phyloP scores from a whole-genome alignment of 2,113 vertebrate species.

The Ovis aries region DNA sequence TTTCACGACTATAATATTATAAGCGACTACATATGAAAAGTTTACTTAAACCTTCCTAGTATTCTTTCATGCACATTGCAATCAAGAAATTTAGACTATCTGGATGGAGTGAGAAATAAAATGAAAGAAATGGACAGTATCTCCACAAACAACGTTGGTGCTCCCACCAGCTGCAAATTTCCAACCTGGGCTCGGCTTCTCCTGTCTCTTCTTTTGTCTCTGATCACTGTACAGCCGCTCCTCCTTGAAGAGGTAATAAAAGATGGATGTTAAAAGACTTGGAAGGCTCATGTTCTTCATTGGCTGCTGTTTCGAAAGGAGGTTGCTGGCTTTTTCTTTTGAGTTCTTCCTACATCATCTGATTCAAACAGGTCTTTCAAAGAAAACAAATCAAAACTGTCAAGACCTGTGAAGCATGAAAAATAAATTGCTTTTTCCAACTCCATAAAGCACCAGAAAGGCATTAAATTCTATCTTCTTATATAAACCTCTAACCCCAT shows the following conservation, averaged over 20 bases:
- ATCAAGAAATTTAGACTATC: background rate
- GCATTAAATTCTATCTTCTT: slow-evolving; percentile 46
- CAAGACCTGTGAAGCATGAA: slow-evolving; percentile 53
- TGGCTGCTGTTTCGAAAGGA: slow-evolving; percentile 28
- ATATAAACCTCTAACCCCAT: slow-evolving; percentile 38
- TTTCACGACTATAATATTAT: slow-evolving; percentile 30
- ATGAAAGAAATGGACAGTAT: background rate
- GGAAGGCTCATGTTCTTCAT: background rate
- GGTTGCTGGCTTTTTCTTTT: slow-evolving; percentile 23
- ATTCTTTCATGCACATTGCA: slow-evolving; percentile 18
- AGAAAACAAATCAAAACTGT: slow-evolving; percentile 64
- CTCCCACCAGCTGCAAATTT: background rate
- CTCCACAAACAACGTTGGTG: background rate
- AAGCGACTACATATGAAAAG: background rate
- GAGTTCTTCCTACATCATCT: background rate
- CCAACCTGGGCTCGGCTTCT: background rate
- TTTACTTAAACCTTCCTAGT: slow-evolving; percentile 19
- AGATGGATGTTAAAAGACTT: slow-evolving; percentile 24
- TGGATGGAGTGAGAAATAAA: background rate
- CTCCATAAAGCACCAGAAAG: slow-evolving; percentile 41
- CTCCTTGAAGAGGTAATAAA: slow-evolving; percentile 39
- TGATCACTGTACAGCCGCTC: background rate
- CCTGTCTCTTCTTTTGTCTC: slow-evolving; percentile 14
- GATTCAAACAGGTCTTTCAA: slow-evolving; percentile 65
- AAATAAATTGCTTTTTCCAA: slow-evolving; percentile 60